Conservation (phyloP, 2,113 vertebrate species). For the Rissa tridactyla region DNA sequence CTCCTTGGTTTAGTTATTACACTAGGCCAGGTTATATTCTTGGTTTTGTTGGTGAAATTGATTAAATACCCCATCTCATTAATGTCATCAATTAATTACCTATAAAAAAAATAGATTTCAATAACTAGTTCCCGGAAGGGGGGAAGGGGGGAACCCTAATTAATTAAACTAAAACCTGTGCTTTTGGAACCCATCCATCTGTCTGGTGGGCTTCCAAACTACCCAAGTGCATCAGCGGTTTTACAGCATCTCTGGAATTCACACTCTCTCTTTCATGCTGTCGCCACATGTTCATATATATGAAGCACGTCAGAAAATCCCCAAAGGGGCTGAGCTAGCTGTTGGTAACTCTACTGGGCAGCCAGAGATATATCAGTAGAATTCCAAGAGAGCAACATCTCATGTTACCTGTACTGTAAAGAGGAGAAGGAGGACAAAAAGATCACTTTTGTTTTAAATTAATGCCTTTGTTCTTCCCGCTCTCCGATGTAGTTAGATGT, state of each 20-base stretch:
- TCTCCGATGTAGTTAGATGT: not conserved
- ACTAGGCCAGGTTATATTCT: not conserved
- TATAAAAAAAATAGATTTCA: not conserved
- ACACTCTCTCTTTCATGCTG: not conserved
- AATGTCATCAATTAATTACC: not conserved
- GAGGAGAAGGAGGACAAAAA: not conserved
- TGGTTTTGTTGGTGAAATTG: not conserved
- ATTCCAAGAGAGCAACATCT: not conserved
- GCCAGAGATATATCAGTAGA: not conserved
- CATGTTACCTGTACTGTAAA: not conserved
- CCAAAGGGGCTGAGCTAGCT: not conserved
- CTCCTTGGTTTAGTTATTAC: not conserved
- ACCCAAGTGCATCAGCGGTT: not conserved
- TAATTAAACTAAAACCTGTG: not conserved
- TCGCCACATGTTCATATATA: not conserved
- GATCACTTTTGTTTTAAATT: not conserved
- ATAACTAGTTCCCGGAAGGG: not conserved
- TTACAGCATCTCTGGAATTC: slow-evolving; percentile 19
- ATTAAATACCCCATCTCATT: not conserved
- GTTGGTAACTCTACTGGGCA: not conserved
- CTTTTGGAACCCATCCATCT: not conserved
- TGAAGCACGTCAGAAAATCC: not conserved
- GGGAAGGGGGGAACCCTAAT: not conserved
- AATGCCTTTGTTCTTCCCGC: not conserved
- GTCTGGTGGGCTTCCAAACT: not conserved